Conservation (phyloP, 2,888 invertebrate genomes). For the Cataglyphis altisquamis region DNA sequence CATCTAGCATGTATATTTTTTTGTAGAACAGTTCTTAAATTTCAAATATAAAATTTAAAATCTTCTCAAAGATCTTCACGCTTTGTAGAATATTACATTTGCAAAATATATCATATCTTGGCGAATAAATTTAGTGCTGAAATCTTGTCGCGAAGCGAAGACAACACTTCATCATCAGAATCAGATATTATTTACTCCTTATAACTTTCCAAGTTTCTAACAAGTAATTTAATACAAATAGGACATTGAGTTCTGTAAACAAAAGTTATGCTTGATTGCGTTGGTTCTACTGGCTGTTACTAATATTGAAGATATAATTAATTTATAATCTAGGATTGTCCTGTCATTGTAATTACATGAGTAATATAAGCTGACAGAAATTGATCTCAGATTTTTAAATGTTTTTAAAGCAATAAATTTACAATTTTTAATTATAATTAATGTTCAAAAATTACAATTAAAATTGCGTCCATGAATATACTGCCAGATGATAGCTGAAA, state of each 20-base stretch:
- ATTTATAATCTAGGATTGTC: conserved; percentile 11
- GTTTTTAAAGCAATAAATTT: not conserved
- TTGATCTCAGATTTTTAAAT: not conserved
- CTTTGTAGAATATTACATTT: not conserved
- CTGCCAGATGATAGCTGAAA: not conserved
- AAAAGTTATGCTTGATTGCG: conserved; percentile 14
- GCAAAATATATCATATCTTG: not conserved
- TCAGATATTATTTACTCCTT: conserved; percentile 40
- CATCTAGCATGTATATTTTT: not conserved
- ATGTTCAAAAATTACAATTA: not conserved
- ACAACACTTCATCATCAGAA: conserved; percentile 18
- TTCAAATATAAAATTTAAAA: not conserved
- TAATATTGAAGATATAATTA: conserved; percentile 8
- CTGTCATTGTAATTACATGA: not conserved
- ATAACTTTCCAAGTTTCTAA: conserved; percentile 35
- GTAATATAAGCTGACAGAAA: not conserved
- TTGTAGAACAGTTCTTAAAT: not conserved
- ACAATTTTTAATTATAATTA: not conserved
- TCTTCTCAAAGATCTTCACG: not conserved
- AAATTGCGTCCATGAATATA: conserved; percentile 9
- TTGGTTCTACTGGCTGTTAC: conserved; percentile 9
- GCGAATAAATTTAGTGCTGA: conserved; percentile 4
- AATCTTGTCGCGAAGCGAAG: conserved; percentile 8
- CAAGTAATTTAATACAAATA: conserved; percentile 29
- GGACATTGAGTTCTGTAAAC: conserved; percentile 38